Evolutionary conservation across 2,797 vertebrate genomes (phyloP), one percentile per base, ranked within the genome.

Genomic region (Chelidonichthys spinosus): DNA sequence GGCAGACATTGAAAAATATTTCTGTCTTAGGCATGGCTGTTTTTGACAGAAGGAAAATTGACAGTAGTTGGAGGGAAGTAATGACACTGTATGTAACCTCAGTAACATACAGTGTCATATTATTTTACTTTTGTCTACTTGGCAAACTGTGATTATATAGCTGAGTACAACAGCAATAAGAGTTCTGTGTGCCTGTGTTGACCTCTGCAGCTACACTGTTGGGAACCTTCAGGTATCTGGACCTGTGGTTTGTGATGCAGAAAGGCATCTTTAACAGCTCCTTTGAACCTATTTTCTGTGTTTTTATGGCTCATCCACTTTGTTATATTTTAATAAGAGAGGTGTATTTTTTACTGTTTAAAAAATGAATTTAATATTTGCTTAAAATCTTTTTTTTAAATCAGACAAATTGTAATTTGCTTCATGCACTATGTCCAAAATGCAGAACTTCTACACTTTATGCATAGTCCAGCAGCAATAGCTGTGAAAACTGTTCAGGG

Each of bases 181-280:
- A 6, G 11, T 44, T 36, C 40, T 49, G 7, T 62, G 44, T 39
- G 37, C 46, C 47, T 53, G 40, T 58, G 25, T 56, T 59, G 25
- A 13, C 54, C 42, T 18, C 47, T 63, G 17, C 25, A 70, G 42
- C 47, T 56, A 50, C 43, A 60, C 7, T 52, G 10, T 69, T 32
- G 79, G 59, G 42, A 74, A 60, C 43, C 49, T 56, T 50, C 33
- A 43, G 40, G 25, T 74, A n/a, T 59, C 37, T 64, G 33, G 35
- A 63, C 40, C 63, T 83, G 65, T 50, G 50, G 63, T 66, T 59
- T 76, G 9, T 17, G 59, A 60, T 59, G 52, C 59, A 65, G 40
- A 46, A 59, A 17, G 52, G 6, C 39, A 70, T 73, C 39, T 50
- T 42, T 47, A 55, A 37, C 42, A 74, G 53, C 47, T 55, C 35